Percentiles rank a stretch among this genome's conserved stretches.
Evolutionary conservation across 2,888 invertebrate genomes (phyloP).

Genomic region (Dolichomitus sp.): DNA sequence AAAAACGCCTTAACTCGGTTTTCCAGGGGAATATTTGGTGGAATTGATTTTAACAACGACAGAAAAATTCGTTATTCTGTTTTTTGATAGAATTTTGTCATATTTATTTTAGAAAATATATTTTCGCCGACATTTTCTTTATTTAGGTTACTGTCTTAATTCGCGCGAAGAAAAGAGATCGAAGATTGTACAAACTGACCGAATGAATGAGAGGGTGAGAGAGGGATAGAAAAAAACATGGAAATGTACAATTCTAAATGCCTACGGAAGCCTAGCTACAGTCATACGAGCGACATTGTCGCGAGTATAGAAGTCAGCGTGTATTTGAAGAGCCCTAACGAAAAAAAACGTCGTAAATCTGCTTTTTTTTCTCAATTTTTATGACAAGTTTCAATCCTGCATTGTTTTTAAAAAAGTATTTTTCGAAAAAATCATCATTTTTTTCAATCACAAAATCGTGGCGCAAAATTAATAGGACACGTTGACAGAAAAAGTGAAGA

Average conservation of each 20-base stretch:
- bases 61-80: too few species aligned
- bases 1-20: too few species aligned
- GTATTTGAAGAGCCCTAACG: constrained; percentile 6
- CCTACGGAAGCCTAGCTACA: constrained; percentile 73
- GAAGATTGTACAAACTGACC: constrained; percentile 14
- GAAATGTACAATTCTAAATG: constrained; percentile 77
- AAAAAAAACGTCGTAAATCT: constrained; percentile 28
- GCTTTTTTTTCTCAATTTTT: constrained; percentile 6
- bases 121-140: too few species aligned
- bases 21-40: too few species aligned
- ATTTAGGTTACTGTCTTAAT: too few species aligned
- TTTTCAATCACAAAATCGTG: background rate
- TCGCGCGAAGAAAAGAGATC: constrained; percentile 5
- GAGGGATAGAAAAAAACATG: constrained; percentile 66
- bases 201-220: constrained; percentile 20
- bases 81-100: too few species aligned
- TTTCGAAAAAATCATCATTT: background rate
- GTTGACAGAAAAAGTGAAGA: background rate
- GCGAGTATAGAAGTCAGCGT: constrained; percentile 15
- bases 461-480: background rate
- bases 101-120: too few species aligned
- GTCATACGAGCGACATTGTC: constrained; percentile 35
- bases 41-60: too few species aligned
- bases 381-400: background rate
- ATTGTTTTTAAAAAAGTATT: too few species aligned